These are phyloP conservation scores for Chinchilla lanigera DNA, from an alignment of 2,113 vertebrate species.

Conservation along the genomic window DNA sequence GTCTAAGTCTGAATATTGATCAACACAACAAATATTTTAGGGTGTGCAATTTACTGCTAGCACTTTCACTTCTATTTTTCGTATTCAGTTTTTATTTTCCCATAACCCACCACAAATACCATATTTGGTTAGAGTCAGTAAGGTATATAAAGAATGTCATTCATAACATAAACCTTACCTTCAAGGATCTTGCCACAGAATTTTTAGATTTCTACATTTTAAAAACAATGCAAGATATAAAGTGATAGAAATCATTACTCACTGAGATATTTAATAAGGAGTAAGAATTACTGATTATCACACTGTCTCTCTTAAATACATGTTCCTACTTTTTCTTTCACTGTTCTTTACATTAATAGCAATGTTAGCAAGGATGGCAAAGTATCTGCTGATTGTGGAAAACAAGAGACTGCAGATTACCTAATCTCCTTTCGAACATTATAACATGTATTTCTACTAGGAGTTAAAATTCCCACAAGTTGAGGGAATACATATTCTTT, in stretches of 20 bases:
- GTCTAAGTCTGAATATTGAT: not conserved
- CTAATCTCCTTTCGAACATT: not conserved
- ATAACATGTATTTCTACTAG: no score
- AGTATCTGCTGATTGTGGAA: not conserved
- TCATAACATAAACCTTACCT: no score
- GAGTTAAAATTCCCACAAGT: no score
- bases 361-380: not conserved
- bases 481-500: no score
- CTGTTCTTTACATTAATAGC: no score
- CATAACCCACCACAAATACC: not conserved
- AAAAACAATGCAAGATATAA: not conserved
- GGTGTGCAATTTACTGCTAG: no score
- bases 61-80: no score
- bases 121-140: not conserved
- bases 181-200: not conserved
- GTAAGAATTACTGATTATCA: not conserved
- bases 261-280: not conserved
- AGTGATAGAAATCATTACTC: not conserved
- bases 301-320: no score
- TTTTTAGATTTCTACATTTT: not conserved
- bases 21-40: not conserved
- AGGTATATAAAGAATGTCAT: no score
- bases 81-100: not conserved
- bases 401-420: no score
- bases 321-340: no score